Base-by-base conservation (phyloP, 1,140 invertebrate genomes). In the Sycophila sp. region DNA sequence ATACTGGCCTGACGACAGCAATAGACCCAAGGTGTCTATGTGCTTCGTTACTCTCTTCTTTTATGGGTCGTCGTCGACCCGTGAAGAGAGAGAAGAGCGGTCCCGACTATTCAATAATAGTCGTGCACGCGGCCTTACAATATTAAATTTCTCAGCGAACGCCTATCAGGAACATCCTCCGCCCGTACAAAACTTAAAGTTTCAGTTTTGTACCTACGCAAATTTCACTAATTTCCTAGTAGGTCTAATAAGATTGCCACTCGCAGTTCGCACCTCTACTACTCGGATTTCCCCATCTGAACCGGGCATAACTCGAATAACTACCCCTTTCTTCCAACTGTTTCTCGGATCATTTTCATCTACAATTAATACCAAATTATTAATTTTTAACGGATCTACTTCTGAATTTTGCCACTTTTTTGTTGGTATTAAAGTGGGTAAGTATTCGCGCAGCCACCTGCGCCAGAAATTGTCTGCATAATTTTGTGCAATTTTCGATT, bases 401-500 rank as follows among this genome's bases (percentile, higher is more conserved):
- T n/a, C 4, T 2, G 49, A 45, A 24, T 30, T 19, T 7, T 22
- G 11, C 65, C 65, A 68, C 22, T 47, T 56, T 68, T 47, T 45
- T 4, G 8, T 42, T n/a, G 15, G 40, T 10, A 42, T 42, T 4
- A 59, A 40, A 19, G 56, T 59, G 3, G 56, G 56, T 8, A 38
- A 2, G n/a, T 40, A 59, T 22, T 69, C 55, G 10, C 56, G 40
- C 1, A 69, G 11, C 53, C 65, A 68, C 10, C 53, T 22, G 4
- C n/a, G 42, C 65, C 53, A 68, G 19, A 68, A 68, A 34, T 28
- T 68, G 26, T 15, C n/a, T 13, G 53, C 40, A 2, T 58, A 42
- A 56, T 40, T 24, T 58, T 68, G 53, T 13, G 51, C 65, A 1
- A 58, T 68, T 36, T 26, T 30, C 38, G 51, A 67, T 10, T 67